Evolutionary conservation across 2,888 invertebrate genomes (phyloP).

Genomic region (Hirtodrosophila cameraria): DNA sequence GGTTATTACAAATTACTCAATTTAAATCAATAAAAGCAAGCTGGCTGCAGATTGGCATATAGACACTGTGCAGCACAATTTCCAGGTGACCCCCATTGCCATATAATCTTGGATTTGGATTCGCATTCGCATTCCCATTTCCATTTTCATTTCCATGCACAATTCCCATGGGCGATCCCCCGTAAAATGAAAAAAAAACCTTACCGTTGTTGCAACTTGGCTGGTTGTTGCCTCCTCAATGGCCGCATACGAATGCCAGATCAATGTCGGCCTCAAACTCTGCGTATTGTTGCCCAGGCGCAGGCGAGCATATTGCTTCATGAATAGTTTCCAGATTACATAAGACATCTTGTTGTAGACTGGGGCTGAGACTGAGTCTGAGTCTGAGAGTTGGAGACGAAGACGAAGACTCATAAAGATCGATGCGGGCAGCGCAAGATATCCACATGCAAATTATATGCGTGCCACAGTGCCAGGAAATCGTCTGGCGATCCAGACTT

Average conservation of each 20-base stretch:
- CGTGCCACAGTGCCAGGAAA: slow-evolving; percentile 72
- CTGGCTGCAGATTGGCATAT: neutral
- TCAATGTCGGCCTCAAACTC: slow-evolving; percentile 64
- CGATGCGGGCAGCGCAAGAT: slow-evolving; percentile 49
- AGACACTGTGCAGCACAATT: slow-evolving; percentile 6
- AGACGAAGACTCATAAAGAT: slow-evolving; percentile 53
- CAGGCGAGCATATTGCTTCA: slow-evolving; percentile 82
- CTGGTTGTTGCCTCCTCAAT: slow-evolving; percentile 33
- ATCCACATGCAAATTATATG: slow-evolving; percentile 79
- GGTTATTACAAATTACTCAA: slow-evolving; percentile 67
- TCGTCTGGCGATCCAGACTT: slow-evolving; percentile 44
- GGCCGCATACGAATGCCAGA: slow-evolving; percentile 74
- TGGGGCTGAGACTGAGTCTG: neutral
- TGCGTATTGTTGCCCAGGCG: slow-evolving; percentile 75
- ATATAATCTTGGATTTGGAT: too few relatives aligned
- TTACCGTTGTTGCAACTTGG: slow-evolving; percentile 35
- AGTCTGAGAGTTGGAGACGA: neutral
- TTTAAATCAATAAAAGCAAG: slow-evolving; percentile 71
- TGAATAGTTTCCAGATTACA: slow-evolving; percentile 83
- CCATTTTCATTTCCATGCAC: slow-evolving; percentile 26
- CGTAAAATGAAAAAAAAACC: too few relatives aligned
- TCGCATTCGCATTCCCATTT: slow-evolving; percentile 1
- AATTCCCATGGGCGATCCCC: slow-evolving; percentile 18
- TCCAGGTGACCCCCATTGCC: slow-evolving; percentile 49
- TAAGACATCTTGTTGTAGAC: slow-evolving; percentile 76